Evolutionary conservation across 1,140 invertebrate species (phyloP).

Genomic region (Musca vetustissima): DNA sequence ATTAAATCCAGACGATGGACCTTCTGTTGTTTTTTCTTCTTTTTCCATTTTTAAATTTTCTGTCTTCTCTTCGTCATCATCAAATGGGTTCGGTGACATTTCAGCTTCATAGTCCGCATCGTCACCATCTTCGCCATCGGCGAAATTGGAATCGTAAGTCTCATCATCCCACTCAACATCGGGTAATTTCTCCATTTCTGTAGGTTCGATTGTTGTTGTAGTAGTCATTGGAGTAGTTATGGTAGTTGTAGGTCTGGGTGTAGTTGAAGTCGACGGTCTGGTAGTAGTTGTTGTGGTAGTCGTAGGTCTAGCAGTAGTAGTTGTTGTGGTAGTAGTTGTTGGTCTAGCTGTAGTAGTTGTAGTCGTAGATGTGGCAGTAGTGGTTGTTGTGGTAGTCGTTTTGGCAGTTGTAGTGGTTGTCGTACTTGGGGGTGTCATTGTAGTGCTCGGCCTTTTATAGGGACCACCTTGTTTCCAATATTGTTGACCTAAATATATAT

Average conservation of each 20-base stretch:
- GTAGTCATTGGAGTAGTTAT: not conserved
- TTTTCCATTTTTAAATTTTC: too few relatives aligned
- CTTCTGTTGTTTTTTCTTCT: too few relatives aligned
- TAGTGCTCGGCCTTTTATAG: not conserved
- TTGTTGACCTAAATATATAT: not conserved
- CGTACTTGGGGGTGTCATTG: not conserved
- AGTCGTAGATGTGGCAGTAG: not conserved
- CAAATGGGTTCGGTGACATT: too few relatives aligned
- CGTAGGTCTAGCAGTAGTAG: too few relatives aligned
- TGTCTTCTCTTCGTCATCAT: too few relatives aligned
- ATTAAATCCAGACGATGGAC: too few relatives aligned
- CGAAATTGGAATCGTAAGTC: too few relatives aligned
- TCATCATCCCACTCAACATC: too few relatives aligned
- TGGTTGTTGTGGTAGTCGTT: too few relatives aligned
- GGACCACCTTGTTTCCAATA: not conserved
- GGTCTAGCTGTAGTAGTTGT: not conserved
- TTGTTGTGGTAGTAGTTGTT: not conserved
- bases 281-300: not conserved
- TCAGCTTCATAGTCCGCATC: too few relatives aligned
- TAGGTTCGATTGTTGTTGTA: not conserved
- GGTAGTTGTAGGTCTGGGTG: not conserved
- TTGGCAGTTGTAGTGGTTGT: not conserved
- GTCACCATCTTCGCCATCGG: too few relatives aligned
- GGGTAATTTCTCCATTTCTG: too few relatives aligned
- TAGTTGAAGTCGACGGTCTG: not conserved